phyloP scores from a whole-genome alignment of 2,888 invertebrate genomes.

The Didymodactylos carnosus region DNA sequence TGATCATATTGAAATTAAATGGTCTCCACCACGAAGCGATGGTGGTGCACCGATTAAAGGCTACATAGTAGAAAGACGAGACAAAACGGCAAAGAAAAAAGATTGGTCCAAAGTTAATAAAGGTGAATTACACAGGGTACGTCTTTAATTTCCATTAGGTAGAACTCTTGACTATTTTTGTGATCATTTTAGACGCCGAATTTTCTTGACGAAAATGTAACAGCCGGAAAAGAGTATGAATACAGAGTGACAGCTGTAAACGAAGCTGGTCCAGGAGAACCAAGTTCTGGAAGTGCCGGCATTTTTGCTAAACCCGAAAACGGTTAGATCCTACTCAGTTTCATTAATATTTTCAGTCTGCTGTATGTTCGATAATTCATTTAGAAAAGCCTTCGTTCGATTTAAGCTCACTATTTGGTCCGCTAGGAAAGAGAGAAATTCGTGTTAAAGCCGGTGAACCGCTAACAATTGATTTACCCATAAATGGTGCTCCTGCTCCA shows the following conservation, averaged over 20 bases:
- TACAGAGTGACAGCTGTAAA: conserved; percentile 36
- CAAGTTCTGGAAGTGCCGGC: conserved; percentile 25
- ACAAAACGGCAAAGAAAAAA: conserved; percentile 16
- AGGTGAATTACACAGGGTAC: not conserved
- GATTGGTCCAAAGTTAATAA: not conserved
- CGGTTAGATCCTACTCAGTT: conserved; percentile 19
- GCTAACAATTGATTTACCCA: conserved; percentile 72
- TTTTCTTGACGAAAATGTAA: conserved; percentile 47
- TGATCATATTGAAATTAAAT: conserved; percentile 72
- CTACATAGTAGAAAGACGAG: conserved; percentile 38
- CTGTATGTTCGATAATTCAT: not conserved
- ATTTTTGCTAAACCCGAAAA: conserved; percentile 32
- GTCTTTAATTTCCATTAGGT: not conserved
- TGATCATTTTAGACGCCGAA: conserved; percentile 20
- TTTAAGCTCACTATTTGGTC: not conserved
- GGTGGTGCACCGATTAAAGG: conserved; percentile 85
- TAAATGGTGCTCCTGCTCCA: conserved; percentile 79
- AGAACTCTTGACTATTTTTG: not conserved
- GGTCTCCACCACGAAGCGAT: conserved; percentile 59
- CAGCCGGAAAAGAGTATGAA: conserved; percentile 44
- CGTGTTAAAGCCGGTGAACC: conserved; percentile 91
- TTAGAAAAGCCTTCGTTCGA: conserved; percentile 12
- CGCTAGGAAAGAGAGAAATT: conserved; percentile 49
- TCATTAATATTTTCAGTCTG: not conserved
- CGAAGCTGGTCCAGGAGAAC: conserved; percentile 33